These are phyloP conservation scores for Jordanella pulchra DNA, from an alignment of 2,797 vertebrate species.

Conservation along the genomic window DNA sequence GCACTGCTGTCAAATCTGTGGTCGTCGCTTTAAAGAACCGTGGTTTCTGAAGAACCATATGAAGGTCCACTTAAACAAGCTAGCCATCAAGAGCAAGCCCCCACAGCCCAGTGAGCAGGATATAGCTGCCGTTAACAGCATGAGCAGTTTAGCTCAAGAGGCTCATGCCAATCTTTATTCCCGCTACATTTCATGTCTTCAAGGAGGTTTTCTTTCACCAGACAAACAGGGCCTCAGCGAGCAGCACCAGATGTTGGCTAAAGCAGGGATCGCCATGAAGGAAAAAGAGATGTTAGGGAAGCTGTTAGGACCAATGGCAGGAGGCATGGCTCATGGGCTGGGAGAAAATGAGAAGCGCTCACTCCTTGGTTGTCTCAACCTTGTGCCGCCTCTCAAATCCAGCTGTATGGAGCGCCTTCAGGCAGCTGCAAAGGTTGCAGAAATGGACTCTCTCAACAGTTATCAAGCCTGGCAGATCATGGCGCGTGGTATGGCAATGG, in stretches of 20 bases:
- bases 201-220: conserved; percentile 91
- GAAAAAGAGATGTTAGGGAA: conserved; percentile 97
- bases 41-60: conserved; percentile 99
- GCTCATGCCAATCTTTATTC: conserved; percentile 96
- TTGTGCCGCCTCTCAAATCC: conserved; percentile 96
- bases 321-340: conserved; percentile 85
- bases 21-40: conserved; percentile 97
- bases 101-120: conserved; percentile 86
- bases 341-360: conserved; percentile 95
- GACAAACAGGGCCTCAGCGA: conserved; percentile 91
- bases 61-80: conserved; percentile 98
- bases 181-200: conserved; percentile 95
- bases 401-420: conserved; percentile 98
- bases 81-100: conserved; percentile 95
- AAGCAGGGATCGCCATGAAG: conserved; percentile 92
- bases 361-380: conserved; percentile 93
- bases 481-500: conserved; percentile 96
- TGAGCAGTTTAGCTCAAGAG: conserved; percentile 92
- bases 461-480: conserved; percentile 99
- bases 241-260: conserved; percentile 89
- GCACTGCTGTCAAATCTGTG: conserved; percentile 98
- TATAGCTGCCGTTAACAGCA: conserved; percentile 84
- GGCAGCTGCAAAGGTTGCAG: conserved; percentile 95
- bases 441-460: conserved; percentile 98
- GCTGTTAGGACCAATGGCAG: conserved; percentile 89